A percentile compares a stretch with the other conserved stretches of the same genome.
phyloP scores from a whole-genome alignment of 2,113 vertebrate genomes.

The Zosterops hypoxanthus region DNA sequence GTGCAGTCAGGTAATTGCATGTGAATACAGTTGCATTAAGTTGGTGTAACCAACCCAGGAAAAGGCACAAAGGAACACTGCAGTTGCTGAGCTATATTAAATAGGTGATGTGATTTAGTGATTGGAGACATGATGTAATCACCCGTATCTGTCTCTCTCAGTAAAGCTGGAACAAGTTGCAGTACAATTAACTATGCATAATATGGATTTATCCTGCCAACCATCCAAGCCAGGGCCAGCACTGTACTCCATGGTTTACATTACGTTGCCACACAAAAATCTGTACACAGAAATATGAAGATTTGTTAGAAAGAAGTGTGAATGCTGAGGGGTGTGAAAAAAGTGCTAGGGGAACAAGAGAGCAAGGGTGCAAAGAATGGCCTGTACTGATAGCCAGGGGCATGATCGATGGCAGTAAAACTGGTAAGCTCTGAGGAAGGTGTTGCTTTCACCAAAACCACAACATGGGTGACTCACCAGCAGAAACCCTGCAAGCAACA shows the following conservation, averaged over 20 bases:
- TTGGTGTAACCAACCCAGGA: not conserved
- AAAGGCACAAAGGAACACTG: not conserved
- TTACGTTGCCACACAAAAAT: not conserved
- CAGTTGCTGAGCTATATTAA: not conserved
- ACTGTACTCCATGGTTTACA: not conserved
- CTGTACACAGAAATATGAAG: not conserved
- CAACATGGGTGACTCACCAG: rapidly evolving
- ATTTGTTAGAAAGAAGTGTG: not conserved
- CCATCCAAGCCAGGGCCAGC: not conserved
- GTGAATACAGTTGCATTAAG: not conserved
- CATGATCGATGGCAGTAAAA: not conserved
- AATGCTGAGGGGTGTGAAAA: not conserved
- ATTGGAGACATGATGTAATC: not conserved
- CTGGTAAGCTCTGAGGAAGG: not conserved
- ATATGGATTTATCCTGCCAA: not conserved
- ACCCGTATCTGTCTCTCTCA: not conserved
- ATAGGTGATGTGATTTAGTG: not conserved
- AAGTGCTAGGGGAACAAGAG: not conserved
- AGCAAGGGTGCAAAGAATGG: not conserved
- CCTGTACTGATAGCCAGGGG: not conserved
- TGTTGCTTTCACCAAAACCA: not conserved
- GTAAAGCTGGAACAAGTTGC: not conserved
- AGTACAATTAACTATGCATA: not conserved
- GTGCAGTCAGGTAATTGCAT: not conserved
- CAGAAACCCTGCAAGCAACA: not conserved